Evolutionary conservation across 2,797 vertebrate genomes (phyloP).

Genomic region (Pseudotriccus pelzelni): DNA sequence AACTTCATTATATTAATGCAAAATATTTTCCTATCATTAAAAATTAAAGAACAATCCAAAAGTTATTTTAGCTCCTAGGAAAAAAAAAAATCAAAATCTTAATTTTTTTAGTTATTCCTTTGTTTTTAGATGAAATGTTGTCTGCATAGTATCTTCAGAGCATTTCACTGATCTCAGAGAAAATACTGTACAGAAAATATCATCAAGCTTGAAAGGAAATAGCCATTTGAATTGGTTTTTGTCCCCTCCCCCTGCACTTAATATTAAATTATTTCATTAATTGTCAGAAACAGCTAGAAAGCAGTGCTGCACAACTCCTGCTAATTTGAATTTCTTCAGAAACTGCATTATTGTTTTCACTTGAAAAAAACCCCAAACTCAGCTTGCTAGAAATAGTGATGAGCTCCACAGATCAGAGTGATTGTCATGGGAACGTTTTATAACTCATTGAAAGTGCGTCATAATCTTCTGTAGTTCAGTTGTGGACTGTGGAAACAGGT

Average conservation of each 20-base stretch:
- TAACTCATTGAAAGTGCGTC: background rate
- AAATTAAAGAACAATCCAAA: background rate
- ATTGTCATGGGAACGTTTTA: background rate
- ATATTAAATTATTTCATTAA: background rate
- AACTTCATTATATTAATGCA: background rate
- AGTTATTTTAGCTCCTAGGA: background rate
- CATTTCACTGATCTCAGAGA: background rate
- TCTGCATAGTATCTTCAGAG: background rate
- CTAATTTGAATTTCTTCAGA: background rate
- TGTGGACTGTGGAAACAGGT: background rate
- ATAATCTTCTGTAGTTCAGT: background rate
- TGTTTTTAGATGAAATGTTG: background rate
- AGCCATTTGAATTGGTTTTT: background rate
- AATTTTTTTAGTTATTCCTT: background rate
- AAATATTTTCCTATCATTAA: background rate
- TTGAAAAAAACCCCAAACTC: background rate
- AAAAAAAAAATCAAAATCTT: background rate
- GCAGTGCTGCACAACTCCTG: background rate
- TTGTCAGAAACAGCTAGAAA: background rate
- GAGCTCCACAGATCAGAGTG: background rate
- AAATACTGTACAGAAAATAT: background rate
- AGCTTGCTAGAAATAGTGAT: background rate
- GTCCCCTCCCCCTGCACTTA: background rate
- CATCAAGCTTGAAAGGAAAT: background rate
- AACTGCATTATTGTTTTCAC: background rate